phyloP scores from a whole-genome alignment of 2,113 vertebrate species.

The Halichoeres trimaculatus region DNA sequence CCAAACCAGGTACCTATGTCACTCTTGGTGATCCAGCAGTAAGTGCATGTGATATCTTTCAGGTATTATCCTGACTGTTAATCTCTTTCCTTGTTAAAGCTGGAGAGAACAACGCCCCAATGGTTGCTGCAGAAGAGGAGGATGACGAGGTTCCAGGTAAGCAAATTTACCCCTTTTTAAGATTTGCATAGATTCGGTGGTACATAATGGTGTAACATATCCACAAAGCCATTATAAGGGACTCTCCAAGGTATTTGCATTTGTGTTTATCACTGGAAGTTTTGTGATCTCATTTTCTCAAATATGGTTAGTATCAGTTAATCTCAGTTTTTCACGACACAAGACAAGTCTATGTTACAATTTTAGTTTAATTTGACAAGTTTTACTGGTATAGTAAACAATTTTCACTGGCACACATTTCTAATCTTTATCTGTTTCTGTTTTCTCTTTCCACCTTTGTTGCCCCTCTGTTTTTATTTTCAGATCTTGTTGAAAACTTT shows the following conservation, averaged over 20 bases:
- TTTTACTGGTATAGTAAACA: background rate
- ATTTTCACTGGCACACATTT: background rate
- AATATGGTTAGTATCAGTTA: background rate
- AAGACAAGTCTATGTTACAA: background rate
- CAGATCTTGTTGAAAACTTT: constrained; percentile 97
- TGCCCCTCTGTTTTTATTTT: constrained; percentile 24
- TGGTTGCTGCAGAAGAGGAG: constrained; percentile 91
- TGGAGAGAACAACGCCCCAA: constrained; percentile 92
- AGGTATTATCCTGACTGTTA: background rate
- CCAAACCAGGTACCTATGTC: constrained; percentile 86
- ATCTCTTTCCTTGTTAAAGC: constrained; percentile 73
- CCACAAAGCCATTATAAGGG: background rate
- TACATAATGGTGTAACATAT: background rate
- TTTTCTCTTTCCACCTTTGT: background rate
- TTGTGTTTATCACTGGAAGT: background rate
- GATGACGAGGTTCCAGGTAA: constrained; percentile 98
- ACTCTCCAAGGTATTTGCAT: background rate
- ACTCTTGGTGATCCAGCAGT: background rate
- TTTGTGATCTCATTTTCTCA: too few relatives aligned
- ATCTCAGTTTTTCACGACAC: too few relatives aligned
- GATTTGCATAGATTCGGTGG: background rate
- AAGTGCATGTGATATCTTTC: background rate
- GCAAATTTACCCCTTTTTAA: constrained; percentile 15
- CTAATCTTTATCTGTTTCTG: background rate
- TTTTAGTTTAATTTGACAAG: background rate